phyloP scores from a whole-genome alignment of 2,113 vertebrate species.

The Ceyx cyanopectus region DNA sequence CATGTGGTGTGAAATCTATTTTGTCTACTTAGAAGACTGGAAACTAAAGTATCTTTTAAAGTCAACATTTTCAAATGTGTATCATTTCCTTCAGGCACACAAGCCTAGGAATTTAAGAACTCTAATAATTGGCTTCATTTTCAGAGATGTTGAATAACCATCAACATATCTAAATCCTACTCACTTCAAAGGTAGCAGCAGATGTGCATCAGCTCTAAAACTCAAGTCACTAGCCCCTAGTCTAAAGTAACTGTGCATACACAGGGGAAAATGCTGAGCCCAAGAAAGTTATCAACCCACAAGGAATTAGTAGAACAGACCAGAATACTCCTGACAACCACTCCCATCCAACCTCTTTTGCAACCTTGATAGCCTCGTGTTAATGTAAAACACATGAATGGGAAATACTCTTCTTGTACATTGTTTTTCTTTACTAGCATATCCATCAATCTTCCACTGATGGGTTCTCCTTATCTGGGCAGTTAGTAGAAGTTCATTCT shows the following conservation, averaged over 20 bases:
- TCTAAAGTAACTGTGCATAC: neutral
- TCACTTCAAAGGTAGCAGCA: neutral
- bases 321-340: neutral
- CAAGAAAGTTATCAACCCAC: neutral
- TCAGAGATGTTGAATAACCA: neutral
- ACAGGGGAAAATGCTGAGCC: neutral
- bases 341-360: neutral
- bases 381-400: neutral
- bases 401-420: conserved; percentile 1
- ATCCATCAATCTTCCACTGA: conserved; percentile 24
- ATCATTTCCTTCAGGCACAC: neutral
- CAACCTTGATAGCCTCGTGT: neutral
- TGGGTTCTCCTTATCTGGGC: conserved; percentile 34
- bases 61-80: neutral
- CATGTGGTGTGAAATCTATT: conserved; percentile 20
- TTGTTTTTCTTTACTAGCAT: conserved; percentile 28
- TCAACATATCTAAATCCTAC: neutral
- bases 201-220: neutral
- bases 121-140: neutral
- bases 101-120: neutral
- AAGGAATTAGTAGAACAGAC: neutral
- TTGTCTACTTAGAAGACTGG: neutral
- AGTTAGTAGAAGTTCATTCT: conserved; percentile 5
- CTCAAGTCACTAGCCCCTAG: neutral
- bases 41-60: conserved; percentile 22